Evolutionary conservation across 1,140 invertebrate species (phyloP).

Genomic region (Berghia stephanieae): DNA sequence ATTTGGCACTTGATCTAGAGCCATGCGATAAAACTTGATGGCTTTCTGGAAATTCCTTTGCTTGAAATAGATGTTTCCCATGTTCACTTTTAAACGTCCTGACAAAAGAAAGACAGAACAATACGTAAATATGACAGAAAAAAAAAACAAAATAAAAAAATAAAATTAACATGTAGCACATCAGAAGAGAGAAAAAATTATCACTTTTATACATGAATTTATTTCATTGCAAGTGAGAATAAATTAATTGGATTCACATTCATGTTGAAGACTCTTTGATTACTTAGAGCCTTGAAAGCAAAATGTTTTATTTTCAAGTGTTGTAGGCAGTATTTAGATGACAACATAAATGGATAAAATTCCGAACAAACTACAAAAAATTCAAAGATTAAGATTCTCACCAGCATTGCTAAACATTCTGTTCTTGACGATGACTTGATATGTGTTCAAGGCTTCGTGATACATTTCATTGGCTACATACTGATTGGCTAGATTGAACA

Average conservation of each 20-base stretch:
- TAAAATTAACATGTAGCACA: no score
- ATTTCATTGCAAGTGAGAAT: no score
- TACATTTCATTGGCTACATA: slow-evolving; percentile 94
- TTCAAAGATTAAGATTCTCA: slow-evolving; percentile 29
- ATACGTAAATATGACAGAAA: no score
- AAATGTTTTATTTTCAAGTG: no score
- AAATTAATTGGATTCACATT: no score
- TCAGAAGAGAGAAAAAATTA: no score
- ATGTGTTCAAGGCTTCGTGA: slow-evolving; percentile 94
- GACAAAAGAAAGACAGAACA: slow-evolving; percentile 37
- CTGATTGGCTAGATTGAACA: slow-evolving; percentile 93
- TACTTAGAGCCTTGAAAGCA: no score
- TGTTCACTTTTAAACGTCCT: slow-evolving; percentile 93
- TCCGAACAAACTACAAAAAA: neutral
- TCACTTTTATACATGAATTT: no score
- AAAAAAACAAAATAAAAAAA: no score
- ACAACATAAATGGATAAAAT: neutral
- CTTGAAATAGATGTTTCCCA: slow-evolving; percentile 97
- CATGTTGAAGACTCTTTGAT: no score
- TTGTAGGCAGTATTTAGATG: no score
- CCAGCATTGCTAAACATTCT: slow-evolving; percentile 68
- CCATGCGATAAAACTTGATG: slow-evolving; percentile 97
- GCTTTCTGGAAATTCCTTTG: slow-evolving; percentile 94
- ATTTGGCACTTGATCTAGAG: slow-evolving; percentile 92
- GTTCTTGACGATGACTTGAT: slow-evolving; percentile 77